Base-by-base conservation (phyloP, 2,797 vertebrate genomes). In the Acridotheres tristis region DNA sequence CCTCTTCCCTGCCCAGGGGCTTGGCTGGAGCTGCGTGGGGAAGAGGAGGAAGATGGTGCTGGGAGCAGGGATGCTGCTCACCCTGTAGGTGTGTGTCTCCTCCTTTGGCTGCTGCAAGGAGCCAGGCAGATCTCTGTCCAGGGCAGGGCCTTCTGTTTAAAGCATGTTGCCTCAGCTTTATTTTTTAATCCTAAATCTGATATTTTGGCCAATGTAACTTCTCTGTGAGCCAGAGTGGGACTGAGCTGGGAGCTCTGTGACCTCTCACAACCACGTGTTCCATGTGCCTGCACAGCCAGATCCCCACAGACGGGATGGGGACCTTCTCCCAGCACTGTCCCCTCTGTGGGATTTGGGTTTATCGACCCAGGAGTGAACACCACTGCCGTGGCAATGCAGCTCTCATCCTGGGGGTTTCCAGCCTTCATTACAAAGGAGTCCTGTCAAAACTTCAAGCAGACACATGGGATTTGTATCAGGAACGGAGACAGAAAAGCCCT, bases 401-500 rank as follows among this genome's bases (percentile, higher is more conserved):
- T 76, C 18, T 45, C 43, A 32, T 26, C 36, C 63, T 1, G 0
- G 45, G 45, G 23, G 9, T 50, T 88, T 47, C 63, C 72, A 58
- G 58, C 54, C 50, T 85, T 54, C 63, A 8, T 34, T 84, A 45
- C 63, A 69, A 83, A 89, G 85, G 61, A 80, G 26, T 61, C 55
- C 72, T 66, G 51, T 34, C 1, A 30, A 40, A 76, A 38, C 75
- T 69, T 83, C 91, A 80, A 88, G 90, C 47, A 25, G 58, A 73
- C 84, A 15, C 69, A 4, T 3, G 43, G 93, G 90, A 68, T 94
- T 95, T 89, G 2, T 76, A 69, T 59, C 47, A 55, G 90, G 71
- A 72, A 26, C 0, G 0, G 23, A 92, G 69, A 76, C 73, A 82
- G 78, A 95, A 87, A 90, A 94, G 84, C 92, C 96, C 94, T 94